Evolutionary conservation across 2,888 invertebrate species (phyloP), one percentile per base, ranked within the genome.

Genomic region (Aplocera efformata): DNA sequence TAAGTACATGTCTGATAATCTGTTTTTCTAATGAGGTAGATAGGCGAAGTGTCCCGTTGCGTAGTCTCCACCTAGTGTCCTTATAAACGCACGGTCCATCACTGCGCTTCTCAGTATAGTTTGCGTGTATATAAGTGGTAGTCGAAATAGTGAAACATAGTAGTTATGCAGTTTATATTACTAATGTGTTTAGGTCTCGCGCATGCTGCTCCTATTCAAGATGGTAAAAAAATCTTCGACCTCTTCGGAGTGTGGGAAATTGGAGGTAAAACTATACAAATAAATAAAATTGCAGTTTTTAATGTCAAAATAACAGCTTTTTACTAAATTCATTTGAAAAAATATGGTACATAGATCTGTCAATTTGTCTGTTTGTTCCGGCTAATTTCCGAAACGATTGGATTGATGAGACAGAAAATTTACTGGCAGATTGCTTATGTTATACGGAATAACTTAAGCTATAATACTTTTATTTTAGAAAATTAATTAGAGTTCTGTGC

Each of bases 21-120:
- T 59, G 66, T 68, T 68, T 77, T 73, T 75, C 71, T 80, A 81
- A 81, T 78, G 77, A 73, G 74, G 74, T 63, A 22, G 72, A 78
- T 72, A 69, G 70, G 62, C 59, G 56, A 53, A 33, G 51, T 66
- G 57, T 68, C 66, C 69, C 60, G 61, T 65, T 68, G 67, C 62
- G 50, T 56, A 25, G 48, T 40, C 42, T 24, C 34, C 32, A 37
- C 44, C 39, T 17, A 38, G 46, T 22, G 39, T 17, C 37, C 60
- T 54, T 67, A 61, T 63, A 66, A 53, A 60, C 57, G 56, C 57
- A 48, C 32, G 53, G 45, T 37, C 45, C 42, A 42, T 43, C 48
- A 50, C 43, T 43, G 29, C 32, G 35, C 33, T 44, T 28, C 48
- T 57, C 55, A 63, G 57, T 64, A 45, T 42, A 47, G 47, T 42